Evolutionary conservation across 2,888 invertebrate species (phyloP).

Genomic region (Steinernema hermaphroditum): DNA sequence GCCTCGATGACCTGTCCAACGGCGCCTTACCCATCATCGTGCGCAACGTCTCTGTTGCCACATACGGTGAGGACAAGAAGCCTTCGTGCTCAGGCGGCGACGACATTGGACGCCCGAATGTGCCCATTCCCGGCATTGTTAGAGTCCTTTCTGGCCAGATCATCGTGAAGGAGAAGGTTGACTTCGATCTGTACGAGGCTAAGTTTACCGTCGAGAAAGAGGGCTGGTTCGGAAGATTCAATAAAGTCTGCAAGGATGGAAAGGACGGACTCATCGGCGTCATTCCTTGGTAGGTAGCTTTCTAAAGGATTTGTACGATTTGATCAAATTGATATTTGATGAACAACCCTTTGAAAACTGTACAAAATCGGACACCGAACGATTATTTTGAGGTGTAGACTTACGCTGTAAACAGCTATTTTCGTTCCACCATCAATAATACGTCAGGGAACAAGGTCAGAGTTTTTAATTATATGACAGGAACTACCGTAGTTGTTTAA

Average conservation of each 20-base stretch:
- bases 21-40: not conserved
- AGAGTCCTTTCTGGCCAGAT: not conserved
- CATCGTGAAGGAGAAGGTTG: constrained; percentile 4
- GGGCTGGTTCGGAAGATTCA: constrained; percentile 2
- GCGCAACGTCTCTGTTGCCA: not conserved
- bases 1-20: not conserved
- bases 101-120: not conserved
- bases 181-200: not conserved
- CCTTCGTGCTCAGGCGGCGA: not conserved
- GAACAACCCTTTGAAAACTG: no score
- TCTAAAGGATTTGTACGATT: no score
- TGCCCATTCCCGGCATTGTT: not conserved
- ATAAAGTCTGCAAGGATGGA: not conserved
- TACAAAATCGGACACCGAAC: no score
- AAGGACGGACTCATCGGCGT: not conserved
- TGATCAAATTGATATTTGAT: no score
- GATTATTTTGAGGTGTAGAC: no score
- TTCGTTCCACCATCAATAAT: no score
- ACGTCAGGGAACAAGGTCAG: no score
- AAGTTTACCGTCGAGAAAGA: constrained; percentile 1
- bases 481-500: no score
- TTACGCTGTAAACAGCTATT: no score
- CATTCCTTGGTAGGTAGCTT: not conserved
- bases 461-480: no score
- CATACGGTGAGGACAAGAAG: not conserved